Evolutionary conservation across 1,140 invertebrate species (phyloP).

Genomic region (Tetragnatha versicolor): DNA sequence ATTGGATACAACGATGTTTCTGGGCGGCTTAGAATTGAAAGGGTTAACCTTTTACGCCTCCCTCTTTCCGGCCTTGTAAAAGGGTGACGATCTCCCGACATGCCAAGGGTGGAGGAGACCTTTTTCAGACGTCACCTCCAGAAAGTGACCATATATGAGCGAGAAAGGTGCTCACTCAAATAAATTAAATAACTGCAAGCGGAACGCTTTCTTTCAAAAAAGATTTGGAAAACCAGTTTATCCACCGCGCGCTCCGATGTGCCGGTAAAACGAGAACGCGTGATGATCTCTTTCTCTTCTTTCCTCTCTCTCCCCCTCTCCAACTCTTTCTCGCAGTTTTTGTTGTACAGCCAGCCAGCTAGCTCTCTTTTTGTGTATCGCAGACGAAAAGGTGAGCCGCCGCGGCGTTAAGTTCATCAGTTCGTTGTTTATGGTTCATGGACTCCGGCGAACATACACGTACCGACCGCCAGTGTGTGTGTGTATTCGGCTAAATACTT

Average conservation of each 20-base stretch:
- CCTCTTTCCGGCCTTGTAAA: not conserved
- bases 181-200: too few species aligned
- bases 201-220: conserved; percentile 8
- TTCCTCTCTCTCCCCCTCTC: not conserved
- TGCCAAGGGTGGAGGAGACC: too few species aligned
- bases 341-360: too few species aligned
- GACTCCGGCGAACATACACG: conserved; percentile 9
- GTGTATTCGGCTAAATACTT: conserved; percentile 37
- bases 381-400: conserved; percentile 20
- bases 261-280: conserved; percentile 10
- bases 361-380: too few species aligned
- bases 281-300: conserved; percentile 24
- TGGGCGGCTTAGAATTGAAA: too few species aligned
- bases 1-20: too few species aligned
- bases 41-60: not conserved
- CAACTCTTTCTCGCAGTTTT: not conserved
- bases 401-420: conserved; percentile 22
- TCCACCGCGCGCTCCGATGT: not conserved
- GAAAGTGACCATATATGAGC: too few species aligned
- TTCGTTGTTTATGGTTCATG: conserved; percentile 51
- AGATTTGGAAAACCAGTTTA: conserved; percentile 22
- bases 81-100: too few species aligned
- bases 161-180: too few species aligned
- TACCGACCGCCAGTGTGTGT: conserved; percentile 6
- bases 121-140: too few species aligned